Evolutionary conservation across 1,140 invertebrate genomes (phyloP).

Genomic region (Sitophilus oryzae): DNA sequence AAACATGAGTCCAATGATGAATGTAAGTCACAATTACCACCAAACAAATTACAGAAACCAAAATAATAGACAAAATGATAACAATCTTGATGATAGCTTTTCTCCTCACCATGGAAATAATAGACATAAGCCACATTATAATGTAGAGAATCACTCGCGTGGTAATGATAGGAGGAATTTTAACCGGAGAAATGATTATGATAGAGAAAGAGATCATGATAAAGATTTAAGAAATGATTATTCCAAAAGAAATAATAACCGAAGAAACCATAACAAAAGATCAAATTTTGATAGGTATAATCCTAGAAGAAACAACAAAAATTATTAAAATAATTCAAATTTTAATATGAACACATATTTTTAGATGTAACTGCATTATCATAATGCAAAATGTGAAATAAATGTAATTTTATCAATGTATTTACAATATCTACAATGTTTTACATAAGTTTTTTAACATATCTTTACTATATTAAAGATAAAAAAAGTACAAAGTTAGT

Average conservation of each 20-base stretch:
- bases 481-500: no score
- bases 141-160: no score
- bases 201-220: neutral
- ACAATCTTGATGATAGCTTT: no score
- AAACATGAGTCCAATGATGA: neutral
- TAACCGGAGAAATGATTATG: neutral
- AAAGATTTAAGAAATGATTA: neutral
- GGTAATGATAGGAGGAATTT: neutral
- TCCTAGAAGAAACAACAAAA: constrained; percentile 1
- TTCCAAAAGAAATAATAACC: neutral
- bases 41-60: neutral
- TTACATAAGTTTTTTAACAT: no score
- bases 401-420: neutral
- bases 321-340: neutral
- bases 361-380: neutral
- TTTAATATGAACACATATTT: neutral
- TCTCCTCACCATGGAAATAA: no score
- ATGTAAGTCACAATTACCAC: neutral
- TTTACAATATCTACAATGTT: no score
- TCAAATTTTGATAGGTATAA: neutral
- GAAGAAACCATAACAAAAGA: neutral
- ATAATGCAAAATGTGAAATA: neutral
- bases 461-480: no score
- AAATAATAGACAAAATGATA: no score
- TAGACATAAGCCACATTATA: no score